Conservation (phyloP, 2,888 invertebrate genomes). For the Netelia fuscicornis region DNA sequence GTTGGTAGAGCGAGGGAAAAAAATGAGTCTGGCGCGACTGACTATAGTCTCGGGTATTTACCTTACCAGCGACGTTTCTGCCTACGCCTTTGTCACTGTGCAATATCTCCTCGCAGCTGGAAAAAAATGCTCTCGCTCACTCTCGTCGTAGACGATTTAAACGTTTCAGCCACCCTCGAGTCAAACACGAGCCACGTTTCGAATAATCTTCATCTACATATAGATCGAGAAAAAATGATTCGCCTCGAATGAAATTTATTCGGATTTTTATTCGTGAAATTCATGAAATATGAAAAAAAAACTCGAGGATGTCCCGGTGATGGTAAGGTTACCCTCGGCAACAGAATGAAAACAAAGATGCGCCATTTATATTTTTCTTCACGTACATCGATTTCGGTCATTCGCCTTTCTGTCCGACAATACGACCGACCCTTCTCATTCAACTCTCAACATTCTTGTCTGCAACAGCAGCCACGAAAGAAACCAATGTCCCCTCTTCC, state of each 20-base stretch:
- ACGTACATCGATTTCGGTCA: conserved; percentile 50
- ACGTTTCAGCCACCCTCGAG: conserved; percentile 48
- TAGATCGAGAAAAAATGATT: conserved; percentile 15
- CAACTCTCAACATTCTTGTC: conserved; percentile 38
- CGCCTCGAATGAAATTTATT: not conserved
- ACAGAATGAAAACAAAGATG: conserved; percentile 8
- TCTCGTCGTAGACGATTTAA: conserved; percentile 52
- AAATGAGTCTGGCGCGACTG: conserved; percentile 64
- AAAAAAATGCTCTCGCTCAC: conserved; percentile 29
- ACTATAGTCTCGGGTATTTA: conserved; percentile 63
- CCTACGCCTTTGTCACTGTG: conserved; percentile 35
- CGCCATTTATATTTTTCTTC: conserved; percentile 47
- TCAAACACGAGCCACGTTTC: conserved; percentile 34
- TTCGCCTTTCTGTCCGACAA: conserved; percentile 38
- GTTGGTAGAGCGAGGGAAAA: conserved; percentile 43
- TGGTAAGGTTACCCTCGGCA: not conserved
- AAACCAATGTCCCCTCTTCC: conserved; percentile 6
- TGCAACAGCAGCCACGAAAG: conserved; percentile 27
- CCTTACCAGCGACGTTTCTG: conserved; percentile 58
- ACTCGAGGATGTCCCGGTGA: not conserved
- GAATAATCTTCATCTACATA: conserved; percentile 18
- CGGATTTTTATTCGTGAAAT: not conserved
- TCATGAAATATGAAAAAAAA: not conserved
- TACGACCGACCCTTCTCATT: not conserved
- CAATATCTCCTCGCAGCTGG: conserved; percentile 19